Conservation (phyloP, 2,113 vertebrate genomes). For the Origma solitaria region DNA sequence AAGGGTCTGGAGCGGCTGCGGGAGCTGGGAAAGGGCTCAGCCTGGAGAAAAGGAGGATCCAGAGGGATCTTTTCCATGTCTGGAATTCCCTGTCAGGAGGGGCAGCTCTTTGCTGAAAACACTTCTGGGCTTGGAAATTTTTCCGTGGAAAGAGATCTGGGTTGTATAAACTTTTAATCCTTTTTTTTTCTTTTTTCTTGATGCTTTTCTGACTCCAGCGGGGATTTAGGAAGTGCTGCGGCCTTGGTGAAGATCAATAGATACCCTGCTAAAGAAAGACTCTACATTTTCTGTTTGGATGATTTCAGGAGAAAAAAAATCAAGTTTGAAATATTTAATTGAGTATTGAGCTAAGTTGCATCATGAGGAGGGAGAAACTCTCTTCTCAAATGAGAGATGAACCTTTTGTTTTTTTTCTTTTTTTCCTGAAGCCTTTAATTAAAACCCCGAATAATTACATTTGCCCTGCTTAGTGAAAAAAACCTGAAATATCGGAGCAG, state of each 20-base stretch:
- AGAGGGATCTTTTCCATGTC: too few species aligned
- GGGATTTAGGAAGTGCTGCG: background rate
- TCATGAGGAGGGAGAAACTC: background rate
- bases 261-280: background rate
- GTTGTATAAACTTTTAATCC: background rate
- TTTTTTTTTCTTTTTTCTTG: background rate
- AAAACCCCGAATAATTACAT: background rate
- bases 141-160: background rate
- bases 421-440: background rate
- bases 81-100: background rate
- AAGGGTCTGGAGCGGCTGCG: rapidly evolving
- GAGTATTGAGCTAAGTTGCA: background rate
- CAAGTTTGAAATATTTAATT: background rate
- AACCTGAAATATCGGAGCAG: background rate
- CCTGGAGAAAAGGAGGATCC: background rate
- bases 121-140: background rate
- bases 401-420: background rate
- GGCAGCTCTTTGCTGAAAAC: background rate
- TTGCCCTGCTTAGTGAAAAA: background rate
- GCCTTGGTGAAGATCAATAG: constrained; percentile 7
- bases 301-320: background rate
- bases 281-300: background rate
- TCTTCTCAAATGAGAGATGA: background rate
- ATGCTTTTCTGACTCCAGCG: background rate
- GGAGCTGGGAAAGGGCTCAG: background rate